These are phyloP conservation scores for Chaitophorus viminalis DNA, from an alignment of 2,888 invertebrate genomes.

Conservation along the genomic window DNA sequence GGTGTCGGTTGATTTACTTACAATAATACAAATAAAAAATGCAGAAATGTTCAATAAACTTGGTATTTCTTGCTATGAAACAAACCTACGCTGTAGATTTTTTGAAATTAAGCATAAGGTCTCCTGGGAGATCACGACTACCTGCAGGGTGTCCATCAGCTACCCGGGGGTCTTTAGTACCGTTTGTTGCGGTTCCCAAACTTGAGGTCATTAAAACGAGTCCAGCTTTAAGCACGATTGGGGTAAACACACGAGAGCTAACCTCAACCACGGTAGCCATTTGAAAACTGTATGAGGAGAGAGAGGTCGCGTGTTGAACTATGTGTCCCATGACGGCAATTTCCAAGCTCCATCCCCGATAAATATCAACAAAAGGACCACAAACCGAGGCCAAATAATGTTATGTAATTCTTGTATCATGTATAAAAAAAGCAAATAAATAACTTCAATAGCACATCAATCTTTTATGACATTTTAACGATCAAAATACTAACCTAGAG, in stretches of 20 bases:
- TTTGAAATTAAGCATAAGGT: background rate
- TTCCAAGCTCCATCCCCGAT: slow-evolving; percentile 43
- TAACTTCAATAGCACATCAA: slow-evolving; percentile 1
- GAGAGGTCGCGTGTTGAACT: slow-evolving; percentile 42
- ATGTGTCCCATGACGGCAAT: slow-evolving; percentile 60
- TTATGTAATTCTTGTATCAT: slow-evolving; percentile 37
- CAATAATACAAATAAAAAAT: background rate
- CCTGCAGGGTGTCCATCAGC: slow-evolving; percentile 56
- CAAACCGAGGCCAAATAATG: slow-evolving; percentile 46
- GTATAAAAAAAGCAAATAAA: slow-evolving; percentile 35
- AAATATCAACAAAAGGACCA: slow-evolving; percentile 60
- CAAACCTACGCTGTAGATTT: background rate
- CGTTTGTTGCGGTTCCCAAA: slow-evolving; percentile 55
- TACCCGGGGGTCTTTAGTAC: slow-evolving; percentile 42
- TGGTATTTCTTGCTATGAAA: slow-evolving; percentile 18
- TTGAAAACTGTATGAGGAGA: slow-evolving; percentile 10
- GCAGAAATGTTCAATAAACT: background rate
- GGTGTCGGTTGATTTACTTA: slow-evolving; percentile 12
- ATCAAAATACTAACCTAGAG: background rate
- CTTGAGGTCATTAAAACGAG: slow-evolving; percentile 49
- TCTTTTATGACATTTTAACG: slow-evolving; percentile 9
- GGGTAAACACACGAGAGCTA: slow-evolving; percentile 52
- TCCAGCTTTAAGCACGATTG: slow-evolving; percentile 40
- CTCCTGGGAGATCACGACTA: slow-evolving; percentile 23
- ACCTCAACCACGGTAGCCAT: slow-evolving; percentile 34